Evolutionary conservation across 1,140 invertebrate species (phyloP), one percentile per base, ranked within the genome.

Genomic region (Xylocopa sonorina): DNA sequence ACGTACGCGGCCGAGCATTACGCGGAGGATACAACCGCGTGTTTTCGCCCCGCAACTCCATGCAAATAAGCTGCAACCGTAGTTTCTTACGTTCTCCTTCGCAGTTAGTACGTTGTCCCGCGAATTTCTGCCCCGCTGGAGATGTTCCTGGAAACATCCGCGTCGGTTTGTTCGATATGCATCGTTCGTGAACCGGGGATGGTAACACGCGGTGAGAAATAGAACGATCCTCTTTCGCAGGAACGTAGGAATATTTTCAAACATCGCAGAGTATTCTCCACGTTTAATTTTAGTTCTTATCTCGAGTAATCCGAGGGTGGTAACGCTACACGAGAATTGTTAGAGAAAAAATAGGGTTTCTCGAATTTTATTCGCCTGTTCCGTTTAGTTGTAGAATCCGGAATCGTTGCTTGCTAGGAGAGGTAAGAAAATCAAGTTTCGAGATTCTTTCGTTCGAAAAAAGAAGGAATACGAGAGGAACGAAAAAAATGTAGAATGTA

Each of bases 21-120:
- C 24, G 21, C 58, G 32, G 55, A 79, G 67, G 46, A 82, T 79
- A 73, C 66, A 41, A 29, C 18, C 24, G 7, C 24, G 46, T 51
- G 41, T 41, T 73, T 48, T 62, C 46, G 41, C 46, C 7, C 24
- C 46, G 18, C 14, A 62, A 60, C 66, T 32, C n/a, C 12, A 80
- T 80, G 75, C 41, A 24, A 53, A 43, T 57, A 34, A 74, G 32
- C 27, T 34, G 55, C 14, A 21, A n/a, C 24, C 29, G 55, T 41
- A 16, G 66, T 55, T 55, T 51, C 50, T 55, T 27, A 34, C 14
- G 14, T 41, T 55, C 18, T 41, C 50, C 14, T 38, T 34, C 38
- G 34, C 34, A 68, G 34, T 68, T 68, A 68, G n/a, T 27, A 41
- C 50, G 29, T 50, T 67, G 62, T 51, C 48, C 64, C 9, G n/a